A percentile compares a stretch with the other conserved stretches of the same genome.
phyloP scores from a whole-genome alignment of 1,140 invertebrate genomes.

The Drosophila pandora region DNA sequence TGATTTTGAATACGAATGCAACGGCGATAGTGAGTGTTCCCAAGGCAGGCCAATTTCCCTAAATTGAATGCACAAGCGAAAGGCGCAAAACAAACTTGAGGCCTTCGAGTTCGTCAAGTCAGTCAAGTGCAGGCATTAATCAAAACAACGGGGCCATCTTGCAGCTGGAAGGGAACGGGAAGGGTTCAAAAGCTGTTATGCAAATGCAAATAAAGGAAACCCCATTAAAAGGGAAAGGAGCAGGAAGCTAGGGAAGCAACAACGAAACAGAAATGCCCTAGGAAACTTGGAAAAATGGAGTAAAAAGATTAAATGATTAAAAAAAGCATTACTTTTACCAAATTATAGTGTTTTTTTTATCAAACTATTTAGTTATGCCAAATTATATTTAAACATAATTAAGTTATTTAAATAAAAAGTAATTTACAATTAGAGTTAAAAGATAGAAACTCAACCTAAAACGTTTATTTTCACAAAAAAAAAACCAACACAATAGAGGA shows the following conservation, averaged over 20 bases:
- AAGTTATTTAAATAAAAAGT: not conserved
- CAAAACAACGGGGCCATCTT: conserved; percentile 62
- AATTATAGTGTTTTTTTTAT: not conserved
- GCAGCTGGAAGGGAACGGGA: conserved; percentile 11
- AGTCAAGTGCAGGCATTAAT: conserved; percentile 76
- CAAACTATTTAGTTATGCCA: not conserved
- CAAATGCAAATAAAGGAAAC: conserved; percentile 51
- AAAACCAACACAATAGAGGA: not conserved
- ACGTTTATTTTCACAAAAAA: not conserved
- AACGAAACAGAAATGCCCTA: conserved; percentile 10
- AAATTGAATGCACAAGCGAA: conserved; percentile 29
- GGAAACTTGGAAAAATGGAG: too few species aligned
- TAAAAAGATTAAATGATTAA: too few species aligned
- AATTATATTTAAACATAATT: not conserved
- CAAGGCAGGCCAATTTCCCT: conserved; percentile 40
- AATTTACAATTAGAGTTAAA: not conserved
- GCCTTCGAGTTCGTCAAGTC: conserved; percentile 50
- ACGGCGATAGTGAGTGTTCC: conserved; percentile 14
- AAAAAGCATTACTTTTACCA: not conserved
- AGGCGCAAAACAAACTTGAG: conserved; percentile 31
- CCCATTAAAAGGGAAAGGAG: conserved; percentile 44
- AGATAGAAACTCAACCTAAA: not conserved
- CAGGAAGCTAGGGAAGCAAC: not conserved
- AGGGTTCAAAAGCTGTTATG: conserved; percentile 16
- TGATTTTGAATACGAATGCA: conserved; percentile 67